Base-by-base conservation (phyloP, 1,140 invertebrate species). In the Formica selysi region DNA sequence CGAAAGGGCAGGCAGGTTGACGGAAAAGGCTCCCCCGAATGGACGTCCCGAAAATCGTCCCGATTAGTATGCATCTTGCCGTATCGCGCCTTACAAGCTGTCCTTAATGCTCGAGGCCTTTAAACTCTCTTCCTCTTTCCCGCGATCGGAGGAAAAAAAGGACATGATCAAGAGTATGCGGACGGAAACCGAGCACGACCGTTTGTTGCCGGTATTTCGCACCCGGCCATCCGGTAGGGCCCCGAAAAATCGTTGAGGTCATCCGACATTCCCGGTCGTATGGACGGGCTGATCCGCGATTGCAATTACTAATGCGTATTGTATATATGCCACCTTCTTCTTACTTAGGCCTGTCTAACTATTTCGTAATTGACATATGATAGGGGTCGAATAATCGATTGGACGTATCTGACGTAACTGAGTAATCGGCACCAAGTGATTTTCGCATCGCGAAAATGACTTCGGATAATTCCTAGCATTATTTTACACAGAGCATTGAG, bases 51-150 rank as follows among this genome's bases (percentile, higher is more conserved):
- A 90, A 90, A 91, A 90, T 84, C 70, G 73, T 44, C 11, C 41
- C 85, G 85, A 94, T 94, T 94, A 94, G 93, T 94, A 94, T 94
- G 93, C 92, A 92, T 91, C 92, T 90, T 93, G 92, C 93, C 92
- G 87, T 91, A 88, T 91, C 88, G 38, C 38, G 88, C 85, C 86
- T 91, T 32, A 32, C 32, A 4, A 3, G 32, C 32, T 32, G 32
- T 1, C 32, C 32, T 32, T 89, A 38, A 79, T 67, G 86, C 51
- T 78, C 88, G 88, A 81, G 76, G 86, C 88, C 86, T 64, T 76
- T 70, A 67, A 93, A 93, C 91, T 92, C 89, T 91, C 92, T 94
- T 94, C 93, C 93, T 93, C 91, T 94, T 94, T 94, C 93, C 91
- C 93, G 93, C 92, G 90, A 93, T 93, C 91, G 92, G 92, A 91